A percentile compares a stretch with the other conserved stretches of the same genome.
Evolutionary conservation across 1,140 invertebrate species (phyloP).

Genomic region (Drosophila lacteicornis): DNA sequence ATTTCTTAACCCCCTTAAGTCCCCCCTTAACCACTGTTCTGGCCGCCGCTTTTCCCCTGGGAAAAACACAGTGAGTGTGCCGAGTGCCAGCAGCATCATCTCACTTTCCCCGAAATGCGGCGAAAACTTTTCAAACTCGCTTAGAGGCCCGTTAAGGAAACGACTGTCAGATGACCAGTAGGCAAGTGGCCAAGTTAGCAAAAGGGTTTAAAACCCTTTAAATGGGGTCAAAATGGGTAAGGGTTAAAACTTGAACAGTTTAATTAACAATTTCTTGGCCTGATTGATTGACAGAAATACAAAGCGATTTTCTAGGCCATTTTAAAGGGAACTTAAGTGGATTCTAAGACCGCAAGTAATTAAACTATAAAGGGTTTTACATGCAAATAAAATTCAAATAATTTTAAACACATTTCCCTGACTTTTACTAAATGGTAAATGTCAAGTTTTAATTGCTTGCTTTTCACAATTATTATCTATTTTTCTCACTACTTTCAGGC

Average conservation of each 20-base stretch:
- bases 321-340: background rate
- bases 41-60: background rate
- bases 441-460: too few species aligned
- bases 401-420: too few species aligned
- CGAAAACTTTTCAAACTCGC: slow-evolving; percentile 24
- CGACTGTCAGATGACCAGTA: slow-evolving; percentile 35
- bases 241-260: slow-evolving; percentile 22
- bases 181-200: background rate
- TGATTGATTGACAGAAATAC: slow-evolving; percentile 32
- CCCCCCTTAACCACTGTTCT: background rate
- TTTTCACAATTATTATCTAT: too few species aligned
- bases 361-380: background rate
- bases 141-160: slow-evolving; percentile 11
- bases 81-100: slow-evolving; percentile 18
- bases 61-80: slow-evolving; percentile 6
- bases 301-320: slow-evolving; percentile 11
- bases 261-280: slow-evolving; percentile 31
- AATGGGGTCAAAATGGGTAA: background rate
- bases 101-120: slow-evolving; percentile 7
- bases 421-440: too few species aligned
- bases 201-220: background rate
- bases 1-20: slow-evolving; percentile 2
- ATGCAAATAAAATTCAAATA: background rate
- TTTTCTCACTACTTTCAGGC: too few species aligned
- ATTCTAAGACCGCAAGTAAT: background rate